Conservation (phyloP, 2,888 invertebrate species). For the Drosophila atroscutellata region DNA sequence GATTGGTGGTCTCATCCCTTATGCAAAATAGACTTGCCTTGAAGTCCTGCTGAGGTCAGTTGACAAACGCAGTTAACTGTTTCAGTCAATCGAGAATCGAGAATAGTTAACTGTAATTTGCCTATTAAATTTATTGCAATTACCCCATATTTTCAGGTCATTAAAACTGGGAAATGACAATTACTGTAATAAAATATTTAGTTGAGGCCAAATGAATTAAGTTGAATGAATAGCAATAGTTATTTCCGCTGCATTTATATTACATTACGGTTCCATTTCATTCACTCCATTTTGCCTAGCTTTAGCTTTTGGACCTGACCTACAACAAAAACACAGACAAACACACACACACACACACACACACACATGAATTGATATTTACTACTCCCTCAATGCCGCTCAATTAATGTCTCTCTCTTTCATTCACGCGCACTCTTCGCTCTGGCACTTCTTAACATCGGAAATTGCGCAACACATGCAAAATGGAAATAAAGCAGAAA, state of each 20-base stretch:
- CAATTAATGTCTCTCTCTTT: conserved; percentile 4
- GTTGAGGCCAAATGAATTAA: background rate
- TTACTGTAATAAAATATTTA: background rate
- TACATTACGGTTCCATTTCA: conserved; percentile 15
- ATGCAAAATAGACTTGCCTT: conserved; percentile 3
- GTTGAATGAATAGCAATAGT: background rate
- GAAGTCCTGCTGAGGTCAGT: background rate
- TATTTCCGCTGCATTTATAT: background rate
- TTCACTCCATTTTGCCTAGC: conserved; percentile 26
- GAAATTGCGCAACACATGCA: conserved; percentile 77
- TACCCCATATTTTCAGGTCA: background rate
- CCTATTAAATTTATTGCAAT: conserved; percentile 1
- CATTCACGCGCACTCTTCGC: background rate
- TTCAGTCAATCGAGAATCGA: background rate
- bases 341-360: conserved; percentile 21
- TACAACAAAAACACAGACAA: conserved; percentile 41
- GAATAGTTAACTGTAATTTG: conserved; percentile 18
- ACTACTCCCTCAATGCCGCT: conserved; percentile 45
- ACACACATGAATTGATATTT: conserved; percentile 27
- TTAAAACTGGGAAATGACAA: background rate
- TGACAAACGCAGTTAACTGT: background rate
- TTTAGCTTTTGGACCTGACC: conserved; percentile 50
- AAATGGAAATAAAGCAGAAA: conserved; percentile 65
- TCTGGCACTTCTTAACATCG: conserved; percentile 48
- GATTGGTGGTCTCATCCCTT: background rate